Conservation (phyloP, 2,113 vertebrate genomes). For the Atlantisia rogersi region DNA sequence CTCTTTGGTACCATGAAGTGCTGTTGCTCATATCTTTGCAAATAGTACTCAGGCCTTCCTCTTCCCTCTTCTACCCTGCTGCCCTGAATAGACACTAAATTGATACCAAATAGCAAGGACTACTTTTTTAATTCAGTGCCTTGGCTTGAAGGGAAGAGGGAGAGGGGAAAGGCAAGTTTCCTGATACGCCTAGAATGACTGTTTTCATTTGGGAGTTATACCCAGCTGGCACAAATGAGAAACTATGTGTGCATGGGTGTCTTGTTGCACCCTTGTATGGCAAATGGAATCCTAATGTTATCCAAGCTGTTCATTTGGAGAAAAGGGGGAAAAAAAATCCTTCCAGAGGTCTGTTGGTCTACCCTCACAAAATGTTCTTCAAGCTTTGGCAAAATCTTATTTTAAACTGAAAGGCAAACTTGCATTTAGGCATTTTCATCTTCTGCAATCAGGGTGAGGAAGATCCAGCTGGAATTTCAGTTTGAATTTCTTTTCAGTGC, state of each 20-base stretch:
- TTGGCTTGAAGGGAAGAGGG: neutral
- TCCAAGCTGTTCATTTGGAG: neutral
- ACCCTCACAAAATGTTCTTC: neutral
- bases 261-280: slow-evolving; percentile 2
- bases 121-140: neutral
- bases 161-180: neutral
- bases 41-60: neutral
- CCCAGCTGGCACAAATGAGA: neutral
- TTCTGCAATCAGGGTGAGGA: neutral
- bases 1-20: neutral
- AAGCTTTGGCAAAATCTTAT: neutral
- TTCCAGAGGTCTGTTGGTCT: neutral
- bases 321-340: rapidly evolving
- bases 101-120: neutral
- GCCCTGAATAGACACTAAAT: neutral
- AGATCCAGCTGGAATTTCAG: neutral
- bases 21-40: neutral
- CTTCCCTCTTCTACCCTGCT: neutral
- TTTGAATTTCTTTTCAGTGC: neutral
- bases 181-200: neutral
- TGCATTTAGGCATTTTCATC: neutral
- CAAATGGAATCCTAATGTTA: neutral
- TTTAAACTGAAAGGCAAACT: slow-evolving; percentile 4
- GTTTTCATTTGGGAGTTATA: neutral
- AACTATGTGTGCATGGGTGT: neutral